A percentile compares a stretch with the other conserved stretches of the same genome.
Conservation (phyloP, 1,140 invertebrate species). For the Ylistrum balloti region DNA sequence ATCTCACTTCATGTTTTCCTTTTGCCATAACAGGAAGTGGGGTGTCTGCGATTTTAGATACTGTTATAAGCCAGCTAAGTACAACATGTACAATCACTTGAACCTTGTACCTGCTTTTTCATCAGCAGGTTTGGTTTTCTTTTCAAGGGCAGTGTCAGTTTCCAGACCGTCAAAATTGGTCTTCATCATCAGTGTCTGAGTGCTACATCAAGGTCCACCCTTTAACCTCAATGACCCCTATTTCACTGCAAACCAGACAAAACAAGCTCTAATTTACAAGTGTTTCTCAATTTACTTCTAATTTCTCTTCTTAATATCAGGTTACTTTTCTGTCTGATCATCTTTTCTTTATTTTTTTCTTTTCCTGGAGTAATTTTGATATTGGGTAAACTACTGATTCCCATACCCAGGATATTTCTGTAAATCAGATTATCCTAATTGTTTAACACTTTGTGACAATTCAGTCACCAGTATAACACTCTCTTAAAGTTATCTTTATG, state of each 20-base stretch:
- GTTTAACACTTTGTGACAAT: not conserved
- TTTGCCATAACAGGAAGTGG: slow-evolving; percentile 31
- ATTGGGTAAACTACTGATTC: not conserved
- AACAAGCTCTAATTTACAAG: not conserved
- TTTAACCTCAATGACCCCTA: not conserved
- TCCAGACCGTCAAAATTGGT: slow-evolving; percentile 21
- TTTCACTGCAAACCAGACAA: not conserved
- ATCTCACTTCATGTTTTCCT: slow-evolving; percentile 19
- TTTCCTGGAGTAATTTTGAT: not conserved
- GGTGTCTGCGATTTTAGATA: slow-evolving; percentile 38
- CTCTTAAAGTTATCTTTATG: not conserved
- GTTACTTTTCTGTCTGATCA: too few relatives aligned
- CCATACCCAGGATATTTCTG: not conserved
- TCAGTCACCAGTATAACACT: not conserved
- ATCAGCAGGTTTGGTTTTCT: slow-evolving; percentile 21
- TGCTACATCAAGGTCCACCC: slow-evolving; percentile 18
- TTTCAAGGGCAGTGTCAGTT: slow-evolving; percentile 24
- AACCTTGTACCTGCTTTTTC: slow-evolving; percentile 38
- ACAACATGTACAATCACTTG: slow-evolving; percentile 38
- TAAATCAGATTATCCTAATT: not conserved
- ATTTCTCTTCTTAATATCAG: not conserved
- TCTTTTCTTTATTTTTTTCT: not conserved
- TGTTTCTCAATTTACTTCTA: slow-evolving; percentile 20
- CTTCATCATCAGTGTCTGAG: not conserved
- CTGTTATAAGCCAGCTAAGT: slow-evolving; percentile 8